A percentile compares a stretch with the other conserved stretches of the same genome.
Evolutionary conservation across 2,113 vertebrate species (phyloP).

Genomic region (Hyperoodon ampullatus): DNA sequence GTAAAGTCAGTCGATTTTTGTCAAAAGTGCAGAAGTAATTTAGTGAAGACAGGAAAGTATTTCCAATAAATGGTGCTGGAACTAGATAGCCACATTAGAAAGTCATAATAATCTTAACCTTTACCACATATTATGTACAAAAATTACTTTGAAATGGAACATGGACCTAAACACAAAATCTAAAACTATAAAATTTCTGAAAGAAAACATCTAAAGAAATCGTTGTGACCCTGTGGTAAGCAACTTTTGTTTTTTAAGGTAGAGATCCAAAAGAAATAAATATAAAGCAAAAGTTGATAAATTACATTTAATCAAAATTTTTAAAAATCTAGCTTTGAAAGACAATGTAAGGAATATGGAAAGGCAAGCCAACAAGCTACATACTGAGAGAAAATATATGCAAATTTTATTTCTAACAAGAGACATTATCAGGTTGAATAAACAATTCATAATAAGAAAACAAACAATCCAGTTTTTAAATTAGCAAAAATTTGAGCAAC

Average conservation of each 20-base stretch:
- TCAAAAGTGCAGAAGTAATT: neutral
- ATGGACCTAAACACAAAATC: neutral
- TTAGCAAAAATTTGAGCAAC: neutral
- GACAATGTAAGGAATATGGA: neutral
- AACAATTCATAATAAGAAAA: neutral
- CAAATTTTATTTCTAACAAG: neutral
- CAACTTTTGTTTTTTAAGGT: neutral
- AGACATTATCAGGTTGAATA: neutral
- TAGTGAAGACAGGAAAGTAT: neutral
- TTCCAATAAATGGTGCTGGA: neutral
- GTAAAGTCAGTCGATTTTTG: neutral
- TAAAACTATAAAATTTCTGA: neutral
- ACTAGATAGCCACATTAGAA: neutral
- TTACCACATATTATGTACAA: neutral
- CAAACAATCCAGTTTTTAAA: neutral
- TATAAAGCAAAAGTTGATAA: neutral
- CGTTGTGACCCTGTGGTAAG: neutral
- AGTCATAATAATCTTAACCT: neutral
- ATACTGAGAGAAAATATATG: neutral
- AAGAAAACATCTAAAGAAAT: constrained; percentile 15
- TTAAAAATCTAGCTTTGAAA: neutral
- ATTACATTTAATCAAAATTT: neutral
- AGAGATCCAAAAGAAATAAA: neutral
- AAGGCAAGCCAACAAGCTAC: neutral
- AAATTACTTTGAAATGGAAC: neutral